Evolutionary conservation across 2,888 invertebrate genomes (phyloP).

Genomic region (Plagodis dolabraria): DNA sequence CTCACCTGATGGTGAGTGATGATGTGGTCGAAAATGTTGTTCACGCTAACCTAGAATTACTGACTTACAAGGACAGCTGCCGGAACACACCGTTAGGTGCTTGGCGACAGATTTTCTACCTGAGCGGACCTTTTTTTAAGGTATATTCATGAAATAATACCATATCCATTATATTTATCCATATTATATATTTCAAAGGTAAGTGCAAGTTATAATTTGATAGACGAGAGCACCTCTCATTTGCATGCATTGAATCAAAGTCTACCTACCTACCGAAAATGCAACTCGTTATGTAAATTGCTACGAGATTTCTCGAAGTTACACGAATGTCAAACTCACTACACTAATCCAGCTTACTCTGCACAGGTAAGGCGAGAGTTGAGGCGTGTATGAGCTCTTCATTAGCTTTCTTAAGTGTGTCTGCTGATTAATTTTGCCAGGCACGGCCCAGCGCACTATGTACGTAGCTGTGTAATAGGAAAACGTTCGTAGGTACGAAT

Average conservation of each 20-base stretch:
- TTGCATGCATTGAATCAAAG: slow-evolving; percentile 47
- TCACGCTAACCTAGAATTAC: too few relatives aligned
- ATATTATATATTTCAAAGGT: neutral
- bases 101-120: too few relatives aligned
- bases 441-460: neutral
- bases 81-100: too few relatives aligned
- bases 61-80: too few relatives aligned
- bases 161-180: too few relatives aligned
- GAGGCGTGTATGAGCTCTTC: slow-evolving; percentile 19
- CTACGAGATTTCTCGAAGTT: slow-evolving; percentile 48
- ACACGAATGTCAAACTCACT: slow-evolving; percentile 52
- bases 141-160: neutral
- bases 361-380: slow-evolving; percentile 7
- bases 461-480: neutral
- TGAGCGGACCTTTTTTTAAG: too few relatives aligned
- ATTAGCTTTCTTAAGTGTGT: slow-evolving; percentile 14
- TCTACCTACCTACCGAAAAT: slow-evolving; percentile 40
- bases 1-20: too few relatives aligned
- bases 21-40: too few relatives aligned
- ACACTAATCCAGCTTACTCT: slow-evolving; percentile 13
- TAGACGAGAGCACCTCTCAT: slow-evolving; percentile 43
- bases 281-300: slow-evolving; percentile 54
- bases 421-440: slow-evolving; percentile 15
- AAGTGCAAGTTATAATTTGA: slow-evolving; percentile 36
- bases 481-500: too few relatives aligned